Conservation (phyloP, 2,888 invertebrate genomes). For the Lepidocyrtinus sp. region DNA sequence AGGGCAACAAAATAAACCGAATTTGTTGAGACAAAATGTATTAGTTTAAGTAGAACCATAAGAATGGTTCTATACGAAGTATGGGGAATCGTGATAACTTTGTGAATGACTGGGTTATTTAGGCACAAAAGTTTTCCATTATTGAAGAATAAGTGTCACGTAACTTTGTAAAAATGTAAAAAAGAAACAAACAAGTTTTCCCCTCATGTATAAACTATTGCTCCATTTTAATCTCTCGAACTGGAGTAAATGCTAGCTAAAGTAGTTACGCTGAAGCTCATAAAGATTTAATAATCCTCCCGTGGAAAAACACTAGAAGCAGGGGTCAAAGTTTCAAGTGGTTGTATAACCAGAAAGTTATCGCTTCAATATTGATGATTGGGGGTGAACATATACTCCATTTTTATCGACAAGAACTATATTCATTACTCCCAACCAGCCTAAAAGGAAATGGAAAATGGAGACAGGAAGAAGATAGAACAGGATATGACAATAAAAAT, state of each 20-base stretch:
- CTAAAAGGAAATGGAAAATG: conserved; percentile 30
- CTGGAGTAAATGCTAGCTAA: too few species aligned
- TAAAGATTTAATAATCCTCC: conserved; percentile 13
- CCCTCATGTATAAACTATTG: too few species aligned
- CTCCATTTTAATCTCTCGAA: too few species aligned
- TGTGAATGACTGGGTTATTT: conserved; percentile 39
- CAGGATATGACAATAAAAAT: conserved; percentile 23
- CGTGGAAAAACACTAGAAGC: not conserved
- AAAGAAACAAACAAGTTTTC: conserved; percentile 22
- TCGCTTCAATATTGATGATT: not conserved
- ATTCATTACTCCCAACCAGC: not conserved
- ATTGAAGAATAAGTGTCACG: conserved; percentile 31
- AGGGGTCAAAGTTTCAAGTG: not conserved
- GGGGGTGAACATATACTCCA: not conserved
- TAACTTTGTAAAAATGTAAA: not conserved
- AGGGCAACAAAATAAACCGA: not conserved
- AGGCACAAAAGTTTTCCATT: conserved; percentile 21
- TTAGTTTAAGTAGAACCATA: not conserved
- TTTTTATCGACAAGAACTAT: not conserved
- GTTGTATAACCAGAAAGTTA: not conserved
- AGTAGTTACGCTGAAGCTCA: not conserved
- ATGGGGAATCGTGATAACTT: conserved; percentile 13
- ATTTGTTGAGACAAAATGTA: not conserved
- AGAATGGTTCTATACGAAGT: not conserved
- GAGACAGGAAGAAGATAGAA: conserved; percentile 30